Base-by-base conservation (phyloP, 2,113 vertebrate genomes). In the Tapirus terrestris region DNA sequence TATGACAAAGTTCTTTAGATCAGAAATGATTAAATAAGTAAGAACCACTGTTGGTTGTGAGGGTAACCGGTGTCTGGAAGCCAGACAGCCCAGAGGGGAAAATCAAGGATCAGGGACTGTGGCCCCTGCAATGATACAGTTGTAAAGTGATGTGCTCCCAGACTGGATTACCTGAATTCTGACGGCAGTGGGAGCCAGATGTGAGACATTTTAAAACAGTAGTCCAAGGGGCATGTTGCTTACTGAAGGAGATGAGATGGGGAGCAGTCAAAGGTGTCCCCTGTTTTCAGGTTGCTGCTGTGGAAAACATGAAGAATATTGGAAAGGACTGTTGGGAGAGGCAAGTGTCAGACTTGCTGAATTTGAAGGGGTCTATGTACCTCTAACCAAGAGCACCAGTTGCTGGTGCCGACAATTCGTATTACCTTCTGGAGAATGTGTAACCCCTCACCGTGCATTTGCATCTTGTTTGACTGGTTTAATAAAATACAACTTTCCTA, bases 341-440 rank as follows among this genome's bases (percentile, higher is more conserved):
- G 14, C 33, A 36, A 43, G 20, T n/a, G 60, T 36, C 7, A 45
- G 23, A 48, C 48, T 43, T 81, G 76, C 75, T 23, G 51, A 18
- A 60, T 70, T 43, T 7, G 21, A 61, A 39, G n/a, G 3, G 8
- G 33, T 58, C 61, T 70, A 0, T 18, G n/a, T 17, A 1, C 1
- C 29, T 1, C 36, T 17, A 8, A 5, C n/a, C 25, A 12, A 84
- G 58, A n/a, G 13, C 31, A 4, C 77, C 20, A 5, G 16, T 29
- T 13, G 0, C 65, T 51, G 29, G 17, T 43, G n/a, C 33, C 7
- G 23, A 0, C 6, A 12, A 23, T 45, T 56, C 33, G 0, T 21
- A 0, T 45, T 20, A 14, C 27, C 1, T 1, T 67, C 63, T 43
- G 76, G 56, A 77, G 63, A 53, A 27, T 14, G 7, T 3, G 18